These are phyloP conservation scores for Lasioglossum zephyrum DNA, from an alignment of 2,888 invertebrate genomes.

Conservation along the genomic window DNA sequence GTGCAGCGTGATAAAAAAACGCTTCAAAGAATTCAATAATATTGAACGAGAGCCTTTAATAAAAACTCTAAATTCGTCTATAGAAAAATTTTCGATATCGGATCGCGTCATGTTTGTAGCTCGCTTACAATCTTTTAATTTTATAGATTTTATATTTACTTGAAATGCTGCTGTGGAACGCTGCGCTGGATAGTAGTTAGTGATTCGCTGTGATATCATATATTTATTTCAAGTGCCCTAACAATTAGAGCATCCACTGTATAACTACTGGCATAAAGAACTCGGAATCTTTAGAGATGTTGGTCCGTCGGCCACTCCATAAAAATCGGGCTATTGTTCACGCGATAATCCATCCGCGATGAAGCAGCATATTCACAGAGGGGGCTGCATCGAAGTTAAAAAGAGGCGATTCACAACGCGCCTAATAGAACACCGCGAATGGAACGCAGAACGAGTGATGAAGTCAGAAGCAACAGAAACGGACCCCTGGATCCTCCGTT, in stretches of 20 bases:
- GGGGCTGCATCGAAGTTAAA: background rate
- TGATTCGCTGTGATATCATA: too few species aligned
- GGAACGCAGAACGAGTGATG: background rate
- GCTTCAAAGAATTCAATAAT: background rate
- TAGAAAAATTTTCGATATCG: background rate
- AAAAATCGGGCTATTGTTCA: background rate
- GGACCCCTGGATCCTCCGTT: background rate
- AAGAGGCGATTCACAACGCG: background rate
- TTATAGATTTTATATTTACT: too few species aligned
- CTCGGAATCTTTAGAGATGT: background rate
- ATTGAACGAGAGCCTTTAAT: background rate
- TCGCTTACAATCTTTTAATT: too few species aligned
- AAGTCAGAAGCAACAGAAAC: background rate
- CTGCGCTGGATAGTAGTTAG: too few species aligned
- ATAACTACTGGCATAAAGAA: background rate
- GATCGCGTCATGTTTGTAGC: background rate
- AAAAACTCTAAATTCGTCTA: background rate
- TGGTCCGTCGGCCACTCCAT: background rate
- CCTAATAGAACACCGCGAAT: constrained; percentile 8
- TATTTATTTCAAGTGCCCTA: too few species aligned
- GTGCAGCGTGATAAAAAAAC: background rate
- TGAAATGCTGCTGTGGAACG: too few species aligned
- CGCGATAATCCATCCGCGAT: background rate
- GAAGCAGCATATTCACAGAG: background rate
- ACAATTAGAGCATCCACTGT: background rate